These are phyloP conservation scores for Sepioteuthis lessoniana DNA, from an alignment of 2,888 invertebrate species.

Conservation along the genomic window DNA sequence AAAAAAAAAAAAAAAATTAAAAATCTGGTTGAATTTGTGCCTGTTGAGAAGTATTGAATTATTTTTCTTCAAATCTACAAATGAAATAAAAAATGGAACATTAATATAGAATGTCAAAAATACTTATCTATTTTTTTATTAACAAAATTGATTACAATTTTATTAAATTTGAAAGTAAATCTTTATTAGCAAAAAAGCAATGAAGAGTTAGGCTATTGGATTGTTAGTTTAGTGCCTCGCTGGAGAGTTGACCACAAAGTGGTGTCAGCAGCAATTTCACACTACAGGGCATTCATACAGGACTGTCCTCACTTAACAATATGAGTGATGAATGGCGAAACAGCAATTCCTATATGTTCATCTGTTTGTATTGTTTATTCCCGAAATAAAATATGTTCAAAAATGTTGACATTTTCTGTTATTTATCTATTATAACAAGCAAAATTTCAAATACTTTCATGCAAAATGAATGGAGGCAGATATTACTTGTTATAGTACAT, in stretches of 20 bases:
- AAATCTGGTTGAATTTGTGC: neutral
- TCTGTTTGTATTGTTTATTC: neutral
- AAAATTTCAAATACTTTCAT: too few species aligned
- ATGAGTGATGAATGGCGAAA: neutral
- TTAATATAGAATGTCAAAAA: neutral
- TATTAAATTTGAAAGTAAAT: neutral
- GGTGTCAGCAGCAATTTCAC: neutral
- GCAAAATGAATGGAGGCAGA: too few species aligned
- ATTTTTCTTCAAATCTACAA: neutral
- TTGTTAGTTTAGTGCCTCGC: neutral
- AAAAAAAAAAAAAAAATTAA: neutral
- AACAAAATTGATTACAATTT: neutral
- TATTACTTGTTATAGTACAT: too few species aligned
- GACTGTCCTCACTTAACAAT: neutral
- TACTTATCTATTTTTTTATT: neutral
- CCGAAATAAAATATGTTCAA: neutral
- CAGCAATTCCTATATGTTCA: slow-evolving; percentile 33
- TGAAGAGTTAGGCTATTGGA: neutral
- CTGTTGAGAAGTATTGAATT: neutral
- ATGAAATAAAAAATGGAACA: neutral
- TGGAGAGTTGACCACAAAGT: neutral
- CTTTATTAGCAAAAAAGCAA: neutral
- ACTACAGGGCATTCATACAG: neutral
- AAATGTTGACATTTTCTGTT: neutral
- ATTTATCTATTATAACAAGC: neutral